Conservation (phyloP, 2,113 vertebrate genomes). For the Stigmatopora nigra region DNA sequence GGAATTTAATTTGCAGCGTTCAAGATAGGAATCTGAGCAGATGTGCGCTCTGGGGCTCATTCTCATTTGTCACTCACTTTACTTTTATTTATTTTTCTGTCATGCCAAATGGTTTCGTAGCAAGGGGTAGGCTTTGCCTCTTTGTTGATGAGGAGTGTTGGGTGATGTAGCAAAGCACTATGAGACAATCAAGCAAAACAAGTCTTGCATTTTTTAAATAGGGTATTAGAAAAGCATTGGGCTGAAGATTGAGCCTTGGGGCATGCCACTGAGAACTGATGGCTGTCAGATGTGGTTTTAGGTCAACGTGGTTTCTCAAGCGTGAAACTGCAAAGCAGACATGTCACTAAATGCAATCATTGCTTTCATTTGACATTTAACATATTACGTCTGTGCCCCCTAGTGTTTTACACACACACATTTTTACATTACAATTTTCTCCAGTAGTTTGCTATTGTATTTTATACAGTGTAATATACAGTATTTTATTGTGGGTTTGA, state of each 20-base stretch:
- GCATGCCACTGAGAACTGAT: background rate
- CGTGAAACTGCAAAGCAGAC: background rate
- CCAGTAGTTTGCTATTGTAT: no score
- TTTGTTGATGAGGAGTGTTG: slow-evolving; percentile 5
- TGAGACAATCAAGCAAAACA: no score
- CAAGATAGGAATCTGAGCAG: slow-evolving; percentile 93
- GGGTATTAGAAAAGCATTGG: background rate
- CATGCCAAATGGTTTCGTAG: slow-evolving; percentile 31
- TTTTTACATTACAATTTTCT: no score
- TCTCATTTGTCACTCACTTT: slow-evolving; percentile 71
- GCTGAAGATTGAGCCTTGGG: background rate
- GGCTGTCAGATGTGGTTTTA: background rate
- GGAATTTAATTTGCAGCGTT: slow-evolving; percentile 99
- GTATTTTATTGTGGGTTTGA: no score
- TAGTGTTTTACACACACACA: no score
- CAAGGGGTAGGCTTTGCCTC: slow-evolving; percentile 20
- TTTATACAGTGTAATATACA: no score
- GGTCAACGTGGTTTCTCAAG: background rate
- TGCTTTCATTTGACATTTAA: no score
- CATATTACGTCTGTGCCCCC: no score
- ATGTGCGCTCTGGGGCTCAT: slow-evolving; percentile 88
- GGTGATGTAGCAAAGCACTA: background rate
- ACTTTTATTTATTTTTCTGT: slow-evolving; percentile 60
- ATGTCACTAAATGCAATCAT: background rate
- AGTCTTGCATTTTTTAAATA: no score